These are phyloP conservation scores for Lobophora halterata DNA, from an alignment of 2,888 invertebrate genomes.

Conservation along the genomic window DNA sequence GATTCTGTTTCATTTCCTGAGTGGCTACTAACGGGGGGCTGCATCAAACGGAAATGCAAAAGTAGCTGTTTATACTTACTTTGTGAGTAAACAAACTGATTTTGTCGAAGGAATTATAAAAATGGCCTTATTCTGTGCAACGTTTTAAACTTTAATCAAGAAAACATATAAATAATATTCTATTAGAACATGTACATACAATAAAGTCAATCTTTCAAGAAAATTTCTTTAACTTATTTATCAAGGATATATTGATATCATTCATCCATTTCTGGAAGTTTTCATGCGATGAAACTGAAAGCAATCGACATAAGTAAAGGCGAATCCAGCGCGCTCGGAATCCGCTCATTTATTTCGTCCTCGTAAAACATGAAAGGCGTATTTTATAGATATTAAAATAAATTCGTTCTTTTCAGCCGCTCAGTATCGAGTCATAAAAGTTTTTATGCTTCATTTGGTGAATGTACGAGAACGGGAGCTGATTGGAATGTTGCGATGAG, in stretches of 20 bases:
- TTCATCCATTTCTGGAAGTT: neutral
- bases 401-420: conserved; percentile 23
- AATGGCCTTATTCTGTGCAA: no score
- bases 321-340: conserved; percentile 6
- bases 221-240: no score
- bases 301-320: conserved; percentile 20
- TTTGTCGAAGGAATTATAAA: no score
- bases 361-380: conserved; percentile 24
- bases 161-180: no score
- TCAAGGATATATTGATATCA: no score
- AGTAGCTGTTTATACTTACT: conserved; percentile 7
- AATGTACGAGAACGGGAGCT: conserved; percentile 18
- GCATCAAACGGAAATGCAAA: conserved; percentile 8
- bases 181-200: no score
- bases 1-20: conserved; percentile 17
- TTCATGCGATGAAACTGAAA: conserved; percentile 2
- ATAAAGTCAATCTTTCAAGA: no score
- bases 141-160: no score
- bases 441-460: conserved; percentile 29
- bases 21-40: neutral
- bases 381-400: conserved; percentile 26
- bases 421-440: conserved; percentile 20
- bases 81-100: conserved; percentile 5
- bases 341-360: conserved; percentile 10
- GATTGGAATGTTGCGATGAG: no score